A percentile compares a stretch with the other conserved stretches of the same genome.
These are phyloP conservation scores for Acipenser oxyrinchus DNA, from an alignment of 2,797 vertebrate species.

Conservation along the genomic window DNA sequence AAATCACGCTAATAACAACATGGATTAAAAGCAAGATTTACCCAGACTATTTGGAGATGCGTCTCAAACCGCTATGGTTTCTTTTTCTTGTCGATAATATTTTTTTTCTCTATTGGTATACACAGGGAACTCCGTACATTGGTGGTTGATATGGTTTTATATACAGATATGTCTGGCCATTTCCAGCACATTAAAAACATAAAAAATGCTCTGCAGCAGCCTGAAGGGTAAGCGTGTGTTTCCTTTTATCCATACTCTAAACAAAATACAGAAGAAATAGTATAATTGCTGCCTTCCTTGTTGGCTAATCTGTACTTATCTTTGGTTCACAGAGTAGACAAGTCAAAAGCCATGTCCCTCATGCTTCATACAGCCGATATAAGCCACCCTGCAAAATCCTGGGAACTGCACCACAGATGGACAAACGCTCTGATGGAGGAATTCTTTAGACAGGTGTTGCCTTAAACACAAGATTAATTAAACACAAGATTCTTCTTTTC, in stretches of 20 bases:
- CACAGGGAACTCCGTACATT: slow-evolving; percentile 83
- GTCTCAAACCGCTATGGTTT: too few relatives aligned
- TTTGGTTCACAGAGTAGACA: slow-evolving; percentile 75
- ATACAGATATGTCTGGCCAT: slow-evolving; percentile 96
- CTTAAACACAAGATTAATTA: too few relatives aligned
- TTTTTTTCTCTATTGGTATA: too few relatives aligned
- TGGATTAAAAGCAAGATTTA: too few relatives aligned
- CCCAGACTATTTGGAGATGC: too few relatives aligned
- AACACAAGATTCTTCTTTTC: too few relatives aligned
- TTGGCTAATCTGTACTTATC: slow-evolving; percentile 1
- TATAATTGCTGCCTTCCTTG: too few relatives aligned
- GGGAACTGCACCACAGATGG: slow-evolving; percentile 90
- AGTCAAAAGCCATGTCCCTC: slow-evolving; percentile 90
- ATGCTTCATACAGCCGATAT: slow-evolving; percentile 97
- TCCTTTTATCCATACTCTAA: slow-evolving; percentile 12
- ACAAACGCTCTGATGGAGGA: slow-evolving; percentile 96
- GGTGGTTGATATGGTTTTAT: slow-evolving; percentile 97
- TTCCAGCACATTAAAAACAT: slow-evolving; percentile 98
- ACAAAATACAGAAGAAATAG: too few relatives aligned
- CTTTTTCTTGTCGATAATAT: too few relatives aligned
- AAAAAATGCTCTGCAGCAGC: slow-evolving; percentile 78
- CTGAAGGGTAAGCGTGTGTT: slow-evolving; percentile 70
- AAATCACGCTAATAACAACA: too few relatives aligned
- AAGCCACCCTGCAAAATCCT: slow-evolving; percentile 91
- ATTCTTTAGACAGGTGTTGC: slow-evolving; percentile 86